These are phyloP conservation scores for Myotis lucifugus DNA, from an alignment of 2,113 vertebrate genomes.

Conservation along the genomic window DNA sequence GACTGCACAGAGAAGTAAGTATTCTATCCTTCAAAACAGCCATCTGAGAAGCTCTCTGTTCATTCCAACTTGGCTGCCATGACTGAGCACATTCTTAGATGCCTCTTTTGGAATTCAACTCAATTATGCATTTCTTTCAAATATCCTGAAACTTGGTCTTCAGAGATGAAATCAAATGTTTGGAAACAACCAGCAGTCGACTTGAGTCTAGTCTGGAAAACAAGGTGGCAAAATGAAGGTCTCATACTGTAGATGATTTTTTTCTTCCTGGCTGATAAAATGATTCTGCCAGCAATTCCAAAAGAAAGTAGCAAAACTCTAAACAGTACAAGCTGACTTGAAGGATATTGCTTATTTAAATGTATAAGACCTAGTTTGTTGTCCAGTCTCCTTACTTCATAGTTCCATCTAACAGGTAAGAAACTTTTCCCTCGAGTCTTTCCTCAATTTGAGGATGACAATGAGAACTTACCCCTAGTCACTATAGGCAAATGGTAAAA, in stretches of 20 bases:
- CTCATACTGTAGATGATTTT: not conserved
- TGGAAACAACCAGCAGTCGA: not conserved
- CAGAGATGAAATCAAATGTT: not conserved
- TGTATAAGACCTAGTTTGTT: not conserved
- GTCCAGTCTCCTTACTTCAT: not conserved
- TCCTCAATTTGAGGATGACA: not conserved
- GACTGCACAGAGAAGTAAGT: not conserved
- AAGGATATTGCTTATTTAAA: not conserved
- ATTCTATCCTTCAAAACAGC: not conserved
- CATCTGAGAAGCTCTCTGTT: not conserved
- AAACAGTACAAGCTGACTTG: not conserved
- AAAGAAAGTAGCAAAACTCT: not conserved
- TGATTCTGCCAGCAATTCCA: not conserved
- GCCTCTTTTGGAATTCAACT: conserved; percentile 7
- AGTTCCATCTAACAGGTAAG: not conserved
- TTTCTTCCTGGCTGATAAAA: not conserved
- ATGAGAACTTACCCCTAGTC: not conserved
- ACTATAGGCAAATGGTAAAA: not conserved
- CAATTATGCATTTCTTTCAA: conserved; percentile 24
- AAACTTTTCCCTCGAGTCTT: not conserved
- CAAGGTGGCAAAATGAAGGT: not conserved
- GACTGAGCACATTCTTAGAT: not conserved
- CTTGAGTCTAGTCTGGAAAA: not conserved
- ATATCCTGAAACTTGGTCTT: not conserved
- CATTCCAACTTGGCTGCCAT: not conserved